Base-by-base conservation (phyloP, 2,113 vertebrate species). In the Cyanocitta stelleri region DNA sequence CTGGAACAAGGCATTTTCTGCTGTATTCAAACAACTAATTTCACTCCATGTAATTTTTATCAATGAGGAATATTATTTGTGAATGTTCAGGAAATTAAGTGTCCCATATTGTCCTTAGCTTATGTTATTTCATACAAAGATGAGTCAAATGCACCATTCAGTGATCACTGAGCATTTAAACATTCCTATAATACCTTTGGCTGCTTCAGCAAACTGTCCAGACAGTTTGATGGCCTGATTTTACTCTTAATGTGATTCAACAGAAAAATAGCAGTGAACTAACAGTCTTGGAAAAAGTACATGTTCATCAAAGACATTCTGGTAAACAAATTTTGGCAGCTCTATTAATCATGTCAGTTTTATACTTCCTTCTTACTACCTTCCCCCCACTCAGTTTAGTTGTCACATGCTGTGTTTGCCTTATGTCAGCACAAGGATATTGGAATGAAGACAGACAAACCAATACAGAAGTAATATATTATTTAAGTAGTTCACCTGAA, bases 231-330 rank as follows among this genome's bases (percentile, higher is more conserved):
- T 77, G 91, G 72, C 69, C 30, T 94, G 66, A 95, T 85, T 93
- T 97, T 95, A 91, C 78, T 83, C 62, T 91, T 82, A 85, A 78
- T 73, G 92, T 61, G 94, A 88, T 76, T 44, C 85, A 95, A 63
- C 74, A 95, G 35, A 90, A 55, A 77, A 96, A 83, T 61, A 30
- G 51, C 46, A 39, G 33, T 23, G 44, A 86, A 73, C 76, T 67
- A 90, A 84, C 10, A 61, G 46, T 76, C 56, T 81, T 68, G 63
- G 39, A 71, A 44, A 41, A 67, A 88, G 71, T 67, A 69, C 30
- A 67, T 89, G 74, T 92, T 96, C 92, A 95, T 96, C 93, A 96
- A 96, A 95, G 95, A 81, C 77, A 54, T 71, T 74, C n/a, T 64
- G 44, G 87, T 95, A 93, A 91, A 94, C 73, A 95, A 83, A 68